These are phyloP conservation scores for Melanchra persicariae DNA, from an alignment of 2,888 invertebrate species.

Conservation along the genomic window DNA sequence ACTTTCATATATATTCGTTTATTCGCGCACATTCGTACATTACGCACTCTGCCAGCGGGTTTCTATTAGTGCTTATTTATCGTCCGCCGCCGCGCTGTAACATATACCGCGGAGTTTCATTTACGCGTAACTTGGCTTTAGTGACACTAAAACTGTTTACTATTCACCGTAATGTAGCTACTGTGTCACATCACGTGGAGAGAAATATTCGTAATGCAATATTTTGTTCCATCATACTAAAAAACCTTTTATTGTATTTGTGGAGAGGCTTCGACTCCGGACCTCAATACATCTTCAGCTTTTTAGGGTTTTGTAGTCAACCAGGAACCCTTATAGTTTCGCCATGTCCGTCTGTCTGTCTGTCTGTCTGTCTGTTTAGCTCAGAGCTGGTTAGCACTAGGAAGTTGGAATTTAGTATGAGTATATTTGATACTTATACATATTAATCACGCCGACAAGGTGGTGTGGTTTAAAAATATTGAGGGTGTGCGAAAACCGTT, in stretches of 20 bases:
- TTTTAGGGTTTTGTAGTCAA: too few species aligned
- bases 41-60: constrained; percentile 30
- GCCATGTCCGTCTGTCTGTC: too few species aligned
- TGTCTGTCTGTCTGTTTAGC: too few species aligned
- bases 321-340: too few species aligned
- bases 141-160: constrained; percentile 33
- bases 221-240: background rate
- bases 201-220: background rate
- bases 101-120: constrained; percentile 48
- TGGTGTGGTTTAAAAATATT: too few species aligned
- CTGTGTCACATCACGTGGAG: background rate
- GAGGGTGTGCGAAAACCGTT: too few species aligned
- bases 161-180: constrained; percentile 11
- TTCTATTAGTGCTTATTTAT: constrained; percentile 43
- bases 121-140: constrained; percentile 28
- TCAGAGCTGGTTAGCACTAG: too few species aligned
- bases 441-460: too few species aligned
- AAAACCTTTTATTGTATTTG: background rate
- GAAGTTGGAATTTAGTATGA: too few species aligned
- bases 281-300: background rate
- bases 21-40: background rate
- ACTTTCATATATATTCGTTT: background rate
- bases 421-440: too few species aligned
- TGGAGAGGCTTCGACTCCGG: too few species aligned
- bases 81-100: constrained; percentile 17